These are phyloP conservation scores for Tetheella fluctuosa DNA, from an alignment of 2,888 invertebrate genomes.

Conservation along the genomic window DNA sequence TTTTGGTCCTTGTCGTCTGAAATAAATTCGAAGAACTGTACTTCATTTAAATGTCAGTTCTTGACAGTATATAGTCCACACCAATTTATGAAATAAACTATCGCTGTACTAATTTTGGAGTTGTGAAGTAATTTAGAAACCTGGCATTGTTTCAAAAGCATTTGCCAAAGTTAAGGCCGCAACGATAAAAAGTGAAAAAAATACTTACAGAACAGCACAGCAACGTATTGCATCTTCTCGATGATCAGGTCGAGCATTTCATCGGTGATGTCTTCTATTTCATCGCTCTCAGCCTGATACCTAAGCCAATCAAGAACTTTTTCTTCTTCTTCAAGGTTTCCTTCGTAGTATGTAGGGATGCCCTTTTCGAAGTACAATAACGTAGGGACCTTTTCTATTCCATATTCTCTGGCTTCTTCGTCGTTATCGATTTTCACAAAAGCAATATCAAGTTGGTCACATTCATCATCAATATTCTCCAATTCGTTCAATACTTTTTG, in stretches of 20 bases:
- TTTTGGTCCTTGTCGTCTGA: constrained; percentile 96
- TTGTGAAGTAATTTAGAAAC: constrained; percentile 46
- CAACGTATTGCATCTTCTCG: constrained; percentile 94
- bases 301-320: constrained; percentile 94
- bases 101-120: constrained; percentile 35
- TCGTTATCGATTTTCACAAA: constrained; percentile 97
- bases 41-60: constrained; percentile 82
- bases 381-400: constrained; percentile 94
- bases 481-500: constrained; percentile 93
- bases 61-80: constrained; percentile 54
- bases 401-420: constrained; percentile 95
- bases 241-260: constrained; percentile 96
- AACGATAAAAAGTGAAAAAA: constrained; percentile 27
- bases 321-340: constrained; percentile 95
- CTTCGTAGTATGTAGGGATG: constrained; percentile 90
- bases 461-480: constrained; percentile 97
- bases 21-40: constrained; percentile 75
- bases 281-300: constrained; percentile 93
- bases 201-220: constrained; percentile 95
- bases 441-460: constrained; percentile 93
- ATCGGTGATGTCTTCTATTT: constrained; percentile 97
- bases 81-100: constrained; percentile 36
- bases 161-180: constrained; percentile 50
- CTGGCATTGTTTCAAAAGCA: constrained; percentile 60
- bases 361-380: constrained; percentile 92